Evolutionary conservation across 1,140 invertebrate genomes (phyloP).

Genomic region (Galendromus occidentalis): DNA sequence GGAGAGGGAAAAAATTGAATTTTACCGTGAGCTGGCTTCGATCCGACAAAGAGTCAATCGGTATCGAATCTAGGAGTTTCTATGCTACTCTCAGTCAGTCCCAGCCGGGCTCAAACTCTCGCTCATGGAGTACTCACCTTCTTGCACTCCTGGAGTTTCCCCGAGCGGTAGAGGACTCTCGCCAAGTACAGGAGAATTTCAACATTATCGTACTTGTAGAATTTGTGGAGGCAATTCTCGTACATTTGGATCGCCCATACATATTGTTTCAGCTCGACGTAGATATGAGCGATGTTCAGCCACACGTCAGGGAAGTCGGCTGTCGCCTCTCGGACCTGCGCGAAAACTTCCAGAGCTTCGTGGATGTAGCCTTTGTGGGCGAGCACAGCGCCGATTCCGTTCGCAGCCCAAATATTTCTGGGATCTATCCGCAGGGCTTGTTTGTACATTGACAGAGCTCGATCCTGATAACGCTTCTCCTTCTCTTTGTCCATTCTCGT

Average conservation of each 20-base stretch:
- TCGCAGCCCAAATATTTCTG: constrained; percentile 94
- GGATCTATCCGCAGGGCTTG: constrained; percentile 78
- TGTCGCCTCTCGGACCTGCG: constrained; percentile 88
- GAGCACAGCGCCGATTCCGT: constrained; percentile 76
- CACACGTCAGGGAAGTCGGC: constrained; percentile 98
- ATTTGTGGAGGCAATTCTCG: constrained; percentile 95
- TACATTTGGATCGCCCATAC: constrained; percentile 99
- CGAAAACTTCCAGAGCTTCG: constrained; percentile 94
- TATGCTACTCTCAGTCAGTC: too few species aligned
- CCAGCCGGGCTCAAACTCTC: too few species aligned
- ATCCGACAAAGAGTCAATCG: too few species aligned
- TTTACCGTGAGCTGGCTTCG: too few species aligned
- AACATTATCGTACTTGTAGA: constrained; percentile 79
- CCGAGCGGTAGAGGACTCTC: constrained; percentile 73
- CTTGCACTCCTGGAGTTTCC: constrained; percentile 73
- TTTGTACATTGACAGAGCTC: constrained; percentile 81
- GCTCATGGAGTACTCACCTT: too few species aligned
- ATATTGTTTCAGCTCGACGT: constrained; percentile 92
- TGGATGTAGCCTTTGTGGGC: constrained; percentile 88
- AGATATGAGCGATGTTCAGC: constrained; percentile 98
- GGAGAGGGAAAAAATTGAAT: constrained; percentile 16
- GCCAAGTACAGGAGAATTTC: constrained; percentile 88
- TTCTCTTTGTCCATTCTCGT: constrained; percentile 80
- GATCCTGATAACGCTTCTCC: constrained; percentile 81
- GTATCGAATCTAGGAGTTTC: too few species aligned